A percentile compares a stretch with the other conserved stretches of the same genome.
These are phyloP conservation scores for Achlya flavicornis DNA, from an alignment of 2,888 invertebrate genomes.

Conservation along the genomic window DNA sequence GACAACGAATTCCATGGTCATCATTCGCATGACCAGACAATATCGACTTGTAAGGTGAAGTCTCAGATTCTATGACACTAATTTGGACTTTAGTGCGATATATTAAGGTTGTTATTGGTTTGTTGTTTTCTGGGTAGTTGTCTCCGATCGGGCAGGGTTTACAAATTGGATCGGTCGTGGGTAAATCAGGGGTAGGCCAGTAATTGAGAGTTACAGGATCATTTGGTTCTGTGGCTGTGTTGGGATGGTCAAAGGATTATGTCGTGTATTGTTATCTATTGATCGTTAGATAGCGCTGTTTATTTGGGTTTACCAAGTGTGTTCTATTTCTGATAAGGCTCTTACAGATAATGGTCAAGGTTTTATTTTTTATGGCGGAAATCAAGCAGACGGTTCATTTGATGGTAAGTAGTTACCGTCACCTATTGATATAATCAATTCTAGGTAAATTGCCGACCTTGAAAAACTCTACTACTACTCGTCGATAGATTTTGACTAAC, in stretches of 20 bases:
- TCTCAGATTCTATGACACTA: slow-evolving; percentile 14
- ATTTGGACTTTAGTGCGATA: slow-evolving; percentile 17
- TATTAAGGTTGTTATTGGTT: slow-evolving; percentile 41
- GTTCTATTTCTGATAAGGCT: slow-evolving; percentile 1
- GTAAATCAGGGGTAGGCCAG: slow-evolving; percentile 79
- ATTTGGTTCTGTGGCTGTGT: slow-evolving; percentile 69
- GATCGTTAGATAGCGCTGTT: slow-evolving; percentile 58
- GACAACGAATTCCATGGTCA: slow-evolving; percentile 63
- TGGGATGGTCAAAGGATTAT: slow-evolving; percentile 77
- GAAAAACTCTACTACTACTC: no score
- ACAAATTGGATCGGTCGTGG: slow-evolving; percentile 83
- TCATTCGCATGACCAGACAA: slow-evolving; percentile 83
- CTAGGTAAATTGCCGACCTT: no score
- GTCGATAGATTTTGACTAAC: no score
- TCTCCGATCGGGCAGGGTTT: slow-evolving; percentile 76
- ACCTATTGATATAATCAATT: no score
- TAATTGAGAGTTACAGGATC: slow-evolving; percentile 83
- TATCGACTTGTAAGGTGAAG: slow-evolving; percentile 77
- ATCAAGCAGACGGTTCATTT: no score
- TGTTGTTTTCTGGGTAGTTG: slow-evolving; percentile 54
- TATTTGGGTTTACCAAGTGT: slow-evolving; percentile 5
- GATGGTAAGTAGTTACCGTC: no score
- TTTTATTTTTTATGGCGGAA: no score
- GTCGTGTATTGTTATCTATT: slow-evolving; percentile 71
- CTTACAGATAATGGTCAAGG: not conserved